Percentiles rank a stretch among this genome's conserved stretches.
phyloP scores from a whole-genome alignment of 2,888 invertebrate species.

The Dynastes hyllus region DNA sequence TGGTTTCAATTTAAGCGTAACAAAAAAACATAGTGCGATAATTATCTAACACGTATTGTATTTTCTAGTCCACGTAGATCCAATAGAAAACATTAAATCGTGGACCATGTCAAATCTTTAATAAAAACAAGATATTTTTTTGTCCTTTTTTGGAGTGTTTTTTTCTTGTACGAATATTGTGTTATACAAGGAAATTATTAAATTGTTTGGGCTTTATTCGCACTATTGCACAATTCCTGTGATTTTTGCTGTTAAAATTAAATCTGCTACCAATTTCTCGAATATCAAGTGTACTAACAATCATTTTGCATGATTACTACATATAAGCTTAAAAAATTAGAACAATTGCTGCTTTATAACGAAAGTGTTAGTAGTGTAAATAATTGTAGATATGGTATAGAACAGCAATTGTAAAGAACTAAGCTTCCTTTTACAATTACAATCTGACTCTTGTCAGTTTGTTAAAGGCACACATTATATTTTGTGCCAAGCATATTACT shows the following conservation, averaged over 20 bases:
- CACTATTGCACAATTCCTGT: slow-evolving; percentile 60
- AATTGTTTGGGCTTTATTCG: slow-evolving; percentile 48
- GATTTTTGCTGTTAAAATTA: slow-evolving; percentile 57
- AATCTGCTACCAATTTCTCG: slow-evolving; percentile 52
- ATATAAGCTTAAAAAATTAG: slow-evolving; percentile 47
- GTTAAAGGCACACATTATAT: slow-evolving; percentile 44
- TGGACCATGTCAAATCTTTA: too few relatives aligned
- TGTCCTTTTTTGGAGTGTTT: slow-evolving; percentile 12
- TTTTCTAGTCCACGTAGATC: neutral
- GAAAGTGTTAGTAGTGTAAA: slow-evolving; percentile 37
- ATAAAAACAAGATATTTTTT: neutral
- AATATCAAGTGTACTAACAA: slow-evolving; percentile 57
- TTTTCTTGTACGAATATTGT: neutral
- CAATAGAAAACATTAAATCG: too few relatives aligned
- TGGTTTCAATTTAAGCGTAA: slow-evolving; percentile 15
- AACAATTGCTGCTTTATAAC: slow-evolving; percentile 37
- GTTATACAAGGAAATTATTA: neutral
- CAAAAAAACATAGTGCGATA: neutral
- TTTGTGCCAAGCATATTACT: slow-evolving; percentile 45
- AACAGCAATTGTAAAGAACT: slow-evolving; percentile 39
- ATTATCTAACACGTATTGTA: neutral
- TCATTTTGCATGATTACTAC: slow-evolving; percentile 56
- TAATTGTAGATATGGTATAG: slow-evolving; percentile 25
- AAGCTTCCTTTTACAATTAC: slow-evolving; percentile 45
- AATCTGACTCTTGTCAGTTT: slow-evolving; percentile 33